A percentile compares a stretch with the other conserved stretches of the same genome.
These are phyloP conservation scores for Lucilia sericata DNA, from an alignment of 1,140 invertebrate species.

Conservation along the genomic window DNA sequence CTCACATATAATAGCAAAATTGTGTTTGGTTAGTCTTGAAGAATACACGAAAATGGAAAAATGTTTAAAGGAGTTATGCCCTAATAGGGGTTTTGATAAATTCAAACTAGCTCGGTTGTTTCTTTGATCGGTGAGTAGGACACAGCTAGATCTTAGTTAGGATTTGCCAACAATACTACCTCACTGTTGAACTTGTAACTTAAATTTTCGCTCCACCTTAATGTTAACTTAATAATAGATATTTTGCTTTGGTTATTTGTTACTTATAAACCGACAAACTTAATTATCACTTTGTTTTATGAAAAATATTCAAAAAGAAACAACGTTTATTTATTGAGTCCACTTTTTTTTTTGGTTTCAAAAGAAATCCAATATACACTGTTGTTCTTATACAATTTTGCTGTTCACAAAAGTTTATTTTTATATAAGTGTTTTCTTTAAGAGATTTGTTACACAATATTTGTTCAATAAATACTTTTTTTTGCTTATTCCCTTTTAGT, in stretches of 20 bases:
- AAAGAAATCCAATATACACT: not conserved
- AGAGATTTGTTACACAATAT: slow-evolving; percentile 12
- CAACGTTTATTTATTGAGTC: not conserved
- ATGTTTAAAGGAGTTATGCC: no score
- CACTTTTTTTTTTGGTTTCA: not conserved
- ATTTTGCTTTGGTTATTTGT: not conserved
- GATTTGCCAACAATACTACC: no score
- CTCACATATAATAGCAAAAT: no score
- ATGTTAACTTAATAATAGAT: no score
- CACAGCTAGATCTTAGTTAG: no score
- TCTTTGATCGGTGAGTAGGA: no score
- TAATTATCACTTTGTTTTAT: not conserved
- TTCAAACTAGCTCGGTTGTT: no score
- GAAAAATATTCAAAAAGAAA: not conserved
- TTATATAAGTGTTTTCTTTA: not conserved
- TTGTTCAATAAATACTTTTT: not conserved
- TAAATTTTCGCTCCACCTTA: no score
- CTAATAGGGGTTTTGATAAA: no score
- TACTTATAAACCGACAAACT: not conserved
- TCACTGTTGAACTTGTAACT: no score
- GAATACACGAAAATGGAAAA: no score
- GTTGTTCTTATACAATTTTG: not conserved
- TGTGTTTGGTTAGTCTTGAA: no score
- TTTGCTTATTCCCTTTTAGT: not conserved
- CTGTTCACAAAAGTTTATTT: not conserved